Conservation (phyloP, 2,113 vertebrate species). For the Acanthisitta chloris region DNA sequence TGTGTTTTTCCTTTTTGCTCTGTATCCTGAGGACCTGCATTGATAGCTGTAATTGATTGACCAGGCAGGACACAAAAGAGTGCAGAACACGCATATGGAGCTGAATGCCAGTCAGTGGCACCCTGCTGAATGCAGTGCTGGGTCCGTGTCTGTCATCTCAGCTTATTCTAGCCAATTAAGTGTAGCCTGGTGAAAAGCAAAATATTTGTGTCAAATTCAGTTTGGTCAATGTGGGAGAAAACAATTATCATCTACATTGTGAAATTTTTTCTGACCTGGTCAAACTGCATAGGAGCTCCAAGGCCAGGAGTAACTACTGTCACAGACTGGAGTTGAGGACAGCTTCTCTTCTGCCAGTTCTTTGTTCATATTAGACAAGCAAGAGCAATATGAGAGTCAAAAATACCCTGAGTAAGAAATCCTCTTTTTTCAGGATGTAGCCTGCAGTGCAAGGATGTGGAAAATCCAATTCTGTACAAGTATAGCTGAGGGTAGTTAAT, state of each 20-base stretch:
- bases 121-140: not conserved
- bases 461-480: slow-evolving; percentile 58
- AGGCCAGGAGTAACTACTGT: not conserved
- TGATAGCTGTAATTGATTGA: not conserved
- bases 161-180: not conserved
- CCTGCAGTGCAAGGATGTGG: slow-evolving; percentile 25
- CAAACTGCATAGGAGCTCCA: not conserved
- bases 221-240: not conserved
- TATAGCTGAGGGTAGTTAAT: slow-evolving; percentile 46
- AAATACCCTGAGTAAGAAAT: slow-evolving; percentile 7
- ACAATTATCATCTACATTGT: not conserved
- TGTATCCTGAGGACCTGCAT: slow-evolving; percentile 24
- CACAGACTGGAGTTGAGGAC: not conserved
- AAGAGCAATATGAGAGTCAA: not conserved
- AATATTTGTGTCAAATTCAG: not conserved
- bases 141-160: not conserved
- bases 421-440: not conserved
- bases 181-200: not conserved
- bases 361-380: not conserved
- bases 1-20: slow-evolving; percentile 14
- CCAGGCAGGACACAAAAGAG: not conserved
- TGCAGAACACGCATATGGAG: rapidly evolving
- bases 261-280: not conserved
- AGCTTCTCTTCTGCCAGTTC: not conserved
- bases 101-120: not conserved